Base-by-base conservation (phyloP, 2,888 invertebrate species). In the Rutpela maculata region DNA sequence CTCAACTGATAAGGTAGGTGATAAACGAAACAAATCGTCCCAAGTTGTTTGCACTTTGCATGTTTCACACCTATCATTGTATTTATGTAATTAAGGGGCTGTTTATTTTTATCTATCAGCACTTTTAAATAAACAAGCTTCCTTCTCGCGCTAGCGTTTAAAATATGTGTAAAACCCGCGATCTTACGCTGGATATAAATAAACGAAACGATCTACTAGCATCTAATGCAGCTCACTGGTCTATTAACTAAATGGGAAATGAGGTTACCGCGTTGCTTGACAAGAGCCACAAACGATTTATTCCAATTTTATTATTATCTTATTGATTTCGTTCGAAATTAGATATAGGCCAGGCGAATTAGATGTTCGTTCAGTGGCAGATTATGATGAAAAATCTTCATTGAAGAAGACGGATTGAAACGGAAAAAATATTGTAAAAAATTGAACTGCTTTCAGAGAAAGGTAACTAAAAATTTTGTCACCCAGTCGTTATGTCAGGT, bases 91-190 rank as follows among this genome's bases (percentile, higher is more conserved):
- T 80, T 80, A 80, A 76, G 72, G 62, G 57, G 17, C 22, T 80
- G 76, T 80, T 80, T 80, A 80, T 80, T 80, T 80, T 78, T 59
- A 78, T 76, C 74, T 55, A 26, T 55, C 67, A 19, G 56, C 18
- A 65, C 69, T 75, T 74, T 74, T 73, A 76, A 76, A 78, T 78
- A 78, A 78, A 59, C 76, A 62, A 73, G 68, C 31, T 68, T 17
- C 68, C 17, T 57, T 17, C 68, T 56, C 26, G 56, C 18, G 56
- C 57, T 26, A 26, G 17, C 68, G 10, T 63, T 18, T 50, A 56
- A n/a, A 12, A 56, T n/a, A 56, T 31, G 12, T 17, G 4, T 3
- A 1, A 1, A 15, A 57, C n/a, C n/a, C 68, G 31, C 9, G 56
- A 50, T 15, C 22, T 26, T 56, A 31, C 17, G 31, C 68, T 31